A percentile compares a stretch with the other conserved stretches of the same genome.
Evolutionary conservation across 1,140 invertebrate genomes (phyloP).

Genomic region (Subanguina moxae): DNA sequence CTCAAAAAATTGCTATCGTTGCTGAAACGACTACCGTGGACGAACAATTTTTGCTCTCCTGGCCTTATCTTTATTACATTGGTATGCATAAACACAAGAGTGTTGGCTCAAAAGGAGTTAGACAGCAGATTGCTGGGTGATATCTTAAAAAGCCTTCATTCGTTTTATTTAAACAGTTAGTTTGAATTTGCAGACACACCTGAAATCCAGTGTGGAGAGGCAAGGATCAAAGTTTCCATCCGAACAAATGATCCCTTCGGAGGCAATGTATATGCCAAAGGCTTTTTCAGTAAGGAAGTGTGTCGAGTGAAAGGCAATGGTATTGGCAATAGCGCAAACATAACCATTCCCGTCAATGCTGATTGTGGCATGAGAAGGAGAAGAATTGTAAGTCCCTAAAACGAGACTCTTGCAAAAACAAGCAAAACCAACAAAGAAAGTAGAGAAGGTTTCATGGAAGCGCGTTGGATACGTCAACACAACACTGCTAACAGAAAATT

Average conservation of each 20-base stretch:
- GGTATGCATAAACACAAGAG: not conserved
- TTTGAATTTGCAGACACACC: constrained; percentile 21
- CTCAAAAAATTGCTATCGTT: no score
- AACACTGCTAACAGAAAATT: no score
- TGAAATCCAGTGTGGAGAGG: constrained; percentile 28
- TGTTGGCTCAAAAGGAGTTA: not conserved
- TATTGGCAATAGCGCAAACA: constrained; percentile 39
- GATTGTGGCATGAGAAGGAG: constrained; percentile 44
- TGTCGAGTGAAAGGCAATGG: constrained; percentile 46
- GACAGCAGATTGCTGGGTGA: not conserved
- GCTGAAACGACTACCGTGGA: no score
- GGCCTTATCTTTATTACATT: no score
- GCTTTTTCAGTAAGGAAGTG: constrained; percentile 44
- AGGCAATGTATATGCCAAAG: constrained; percentile 50
- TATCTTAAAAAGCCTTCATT: not conserved
- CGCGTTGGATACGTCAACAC: no score
- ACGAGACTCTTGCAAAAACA: no score
- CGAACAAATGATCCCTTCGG: constrained; percentile 37
- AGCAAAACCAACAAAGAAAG: no score
- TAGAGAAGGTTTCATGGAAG: no score
- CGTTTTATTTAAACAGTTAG: no score
- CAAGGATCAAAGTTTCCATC: constrained; percentile 31
- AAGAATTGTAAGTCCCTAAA: no score
- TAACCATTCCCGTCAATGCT: constrained; percentile 42
- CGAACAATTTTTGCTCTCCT: no score